These are phyloP conservation scores for Drosophila teissieri DNA, from an alignment of 1,140 invertebrate species.

Conservation along the genomic window DNA sequence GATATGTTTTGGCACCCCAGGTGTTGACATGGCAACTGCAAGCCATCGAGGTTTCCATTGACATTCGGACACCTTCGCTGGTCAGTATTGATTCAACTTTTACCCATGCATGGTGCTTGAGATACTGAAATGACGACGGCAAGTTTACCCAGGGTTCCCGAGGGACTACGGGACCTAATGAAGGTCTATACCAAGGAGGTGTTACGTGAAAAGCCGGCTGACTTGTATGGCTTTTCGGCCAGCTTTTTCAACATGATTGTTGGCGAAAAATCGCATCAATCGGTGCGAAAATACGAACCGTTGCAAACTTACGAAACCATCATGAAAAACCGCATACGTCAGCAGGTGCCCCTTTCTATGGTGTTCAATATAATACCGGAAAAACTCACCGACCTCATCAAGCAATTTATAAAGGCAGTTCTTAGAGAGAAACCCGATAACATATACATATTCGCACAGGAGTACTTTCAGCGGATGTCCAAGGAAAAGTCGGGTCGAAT, in stretches of 20 bases:
- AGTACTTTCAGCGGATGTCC: slow-evolving; percentile 85
- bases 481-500: slow-evolving; percentile 66
- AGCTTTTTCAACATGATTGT: slow-evolving; percentile 85
- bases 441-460: slow-evolving; percentile 85
- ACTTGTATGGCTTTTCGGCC: slow-evolving; percentile 85
- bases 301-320: slow-evolving; percentile 65
- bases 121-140: slow-evolving; percentile 54
- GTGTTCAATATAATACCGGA: slow-evolving; percentile 85
- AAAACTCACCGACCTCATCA: slow-evolving; percentile 85
- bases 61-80: slow-evolving; percentile 24
- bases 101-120: slow-evolving; percentile 33
- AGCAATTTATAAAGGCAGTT: slow-evolving; percentile 86
- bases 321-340: slow-evolving; percentile 56
- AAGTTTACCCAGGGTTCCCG: slow-evolving; percentile 85
- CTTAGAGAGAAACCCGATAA: slow-evolving; percentile 85
- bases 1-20: slow-evolving; percentile 53
- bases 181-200: slow-evolving; percentile 86
- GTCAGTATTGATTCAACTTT: slow-evolving; percentile 75
- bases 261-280: slow-evolving; percentile 70
- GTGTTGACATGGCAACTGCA: slow-evolving; percentile 68
- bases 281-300: slow-evolving; percentile 53
- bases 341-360: slow-evolving; percentile 70
- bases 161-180: slow-evolving; percentile 85
- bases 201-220: slow-evolving; percentile 85
- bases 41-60: slow-evolving; percentile 40